These are phyloP conservation scores for Xestia rhomboidea DNA, from an alignment of 2,888 invertebrate genomes.

Conservation along the genomic window DNA sequence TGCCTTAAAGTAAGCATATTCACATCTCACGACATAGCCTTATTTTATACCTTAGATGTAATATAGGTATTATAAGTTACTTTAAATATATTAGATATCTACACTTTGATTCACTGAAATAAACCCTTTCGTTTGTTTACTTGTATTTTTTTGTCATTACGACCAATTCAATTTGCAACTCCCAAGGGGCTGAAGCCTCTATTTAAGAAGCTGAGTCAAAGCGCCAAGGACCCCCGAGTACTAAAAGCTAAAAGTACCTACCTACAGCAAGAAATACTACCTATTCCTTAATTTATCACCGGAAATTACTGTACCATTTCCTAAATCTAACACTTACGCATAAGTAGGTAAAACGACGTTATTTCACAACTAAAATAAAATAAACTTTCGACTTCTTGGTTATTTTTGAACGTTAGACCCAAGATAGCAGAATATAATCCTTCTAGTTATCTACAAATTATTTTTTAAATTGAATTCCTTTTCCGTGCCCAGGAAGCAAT, in stretches of 20 bases:
- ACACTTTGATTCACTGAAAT: slow-evolving; percentile 80
- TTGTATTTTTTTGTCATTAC: slow-evolving; percentile 21
- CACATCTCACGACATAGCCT: slow-evolving; percentile 89
- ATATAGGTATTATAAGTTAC: slow-evolving; percentile 67
- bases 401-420: background rate
- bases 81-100: slow-evolving; percentile 72
- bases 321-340: background rate
- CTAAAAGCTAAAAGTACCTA: background rate
- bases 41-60: slow-evolving; percentile 88
- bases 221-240: background rate
- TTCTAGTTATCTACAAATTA: background rate
- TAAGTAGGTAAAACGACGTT: background rate
- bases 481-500: slow-evolving; percentile 35
- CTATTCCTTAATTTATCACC: background rate
- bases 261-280: background rate
- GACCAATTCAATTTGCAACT: slow-evolving; percentile 3
- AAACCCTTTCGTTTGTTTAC: slow-evolving; percentile 72
- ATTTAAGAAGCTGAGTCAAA: background rate
- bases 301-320: background rate
- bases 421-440: background rate
- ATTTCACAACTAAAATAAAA: too few species aligned
- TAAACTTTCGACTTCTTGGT: background rate
- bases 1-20: slow-evolving; percentile 88
- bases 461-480: background rate
- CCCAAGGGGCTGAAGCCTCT: background rate